phyloP scores from a whole-genome alignment of 1,140 invertebrate genomes.

The Cyclargus thomasi region DNA sequence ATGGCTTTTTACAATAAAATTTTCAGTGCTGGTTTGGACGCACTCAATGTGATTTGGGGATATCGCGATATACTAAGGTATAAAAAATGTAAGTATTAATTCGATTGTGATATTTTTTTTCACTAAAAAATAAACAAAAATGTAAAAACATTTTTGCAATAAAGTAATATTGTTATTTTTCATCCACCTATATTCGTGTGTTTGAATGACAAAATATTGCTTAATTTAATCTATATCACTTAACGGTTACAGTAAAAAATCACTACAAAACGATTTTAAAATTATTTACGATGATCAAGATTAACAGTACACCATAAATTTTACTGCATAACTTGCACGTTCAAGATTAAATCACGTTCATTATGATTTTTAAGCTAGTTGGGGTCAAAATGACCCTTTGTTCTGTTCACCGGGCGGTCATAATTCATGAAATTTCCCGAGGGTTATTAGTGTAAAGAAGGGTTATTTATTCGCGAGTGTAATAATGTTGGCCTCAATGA shows the following conservation, averaged over 20 bases:
- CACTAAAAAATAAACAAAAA: too few species aligned
- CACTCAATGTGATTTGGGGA: neutral
- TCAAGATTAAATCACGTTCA: neutral
- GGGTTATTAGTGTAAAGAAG: slow-evolving; percentile 14
- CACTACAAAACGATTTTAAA: too few species aligned
- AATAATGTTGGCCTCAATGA: neutral
- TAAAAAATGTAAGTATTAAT: neutral
- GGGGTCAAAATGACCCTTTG: slow-evolving; percentile 9
- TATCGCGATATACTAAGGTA: neutral
- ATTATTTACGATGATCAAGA: neutral
- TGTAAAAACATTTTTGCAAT: too few species aligned
- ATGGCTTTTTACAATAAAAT: neutral
- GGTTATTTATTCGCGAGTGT: slow-evolving; percentile 10
- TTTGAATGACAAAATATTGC: too few species aligned
- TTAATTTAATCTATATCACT: too few species aligned
- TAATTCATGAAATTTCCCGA: slow-evolving; percentile 7
- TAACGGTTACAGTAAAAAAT: too few species aligned
- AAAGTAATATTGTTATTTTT: too few species aligned
- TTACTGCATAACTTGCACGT: neutral
- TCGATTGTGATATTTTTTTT: too few species aligned
- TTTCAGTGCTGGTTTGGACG: neutral
- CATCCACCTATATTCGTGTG: too few species aligned
- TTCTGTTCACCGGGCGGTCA: slow-evolving; percentile 3
- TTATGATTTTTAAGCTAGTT: slow-evolving; percentile 1
- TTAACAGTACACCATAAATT: neutral